Evolutionary conservation across 2,113 vertebrate species (phyloP), one percentile per base, ranked within the genome.

Genomic region (Heterochromis multidens): DNA sequence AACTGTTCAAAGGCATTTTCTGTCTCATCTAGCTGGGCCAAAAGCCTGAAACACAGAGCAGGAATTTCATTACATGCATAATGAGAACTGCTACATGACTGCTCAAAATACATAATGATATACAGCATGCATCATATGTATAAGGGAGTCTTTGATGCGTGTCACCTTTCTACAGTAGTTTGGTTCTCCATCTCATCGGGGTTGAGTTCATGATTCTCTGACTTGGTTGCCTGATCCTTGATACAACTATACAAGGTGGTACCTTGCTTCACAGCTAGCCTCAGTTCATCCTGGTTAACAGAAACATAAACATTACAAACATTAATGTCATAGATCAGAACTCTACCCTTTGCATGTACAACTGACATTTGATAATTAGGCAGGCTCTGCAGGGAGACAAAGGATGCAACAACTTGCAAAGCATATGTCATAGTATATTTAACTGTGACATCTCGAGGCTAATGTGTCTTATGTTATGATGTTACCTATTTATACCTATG

Each of bases 1-100:
- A 99, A 98, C 56, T 97, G 97, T 92, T 97, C 96, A 90, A 99
- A 98, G 43, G 97, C 97, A 67, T 97, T 99, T 93, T 98, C 97
- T 14, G 97, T 99, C 95, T 99, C 98, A 94, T 98, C 96, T 93
- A 99, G 80, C 93, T 99, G 97, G 83, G 96, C 97, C 52, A 99
- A 89, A 79, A 99, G 96, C 93, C 97, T 99, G 94, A 92, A 82
- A 92, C 78, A 80, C 65, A 84, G 37, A 58, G 37, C 11, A 83
- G 37, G 25, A 60, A 40, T 13, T 37, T 67, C 19, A 84, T 23
- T 46, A 74, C 62, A 61, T 60, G 43, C 67, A 37, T 21, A 49
- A 1, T 10, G 6, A 54, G 3, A 81, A 16, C 3, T 16, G 37
- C 9, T 46, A 17, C 1, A 56, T 2, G 14, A 49, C 49, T 49